Percentiles rank a stretch among this genome's conserved stretches.
Evolutionary conservation across 1,140 invertebrate genomes (phyloP).

Genomic region (Homalodisca vitripennis): DNA sequence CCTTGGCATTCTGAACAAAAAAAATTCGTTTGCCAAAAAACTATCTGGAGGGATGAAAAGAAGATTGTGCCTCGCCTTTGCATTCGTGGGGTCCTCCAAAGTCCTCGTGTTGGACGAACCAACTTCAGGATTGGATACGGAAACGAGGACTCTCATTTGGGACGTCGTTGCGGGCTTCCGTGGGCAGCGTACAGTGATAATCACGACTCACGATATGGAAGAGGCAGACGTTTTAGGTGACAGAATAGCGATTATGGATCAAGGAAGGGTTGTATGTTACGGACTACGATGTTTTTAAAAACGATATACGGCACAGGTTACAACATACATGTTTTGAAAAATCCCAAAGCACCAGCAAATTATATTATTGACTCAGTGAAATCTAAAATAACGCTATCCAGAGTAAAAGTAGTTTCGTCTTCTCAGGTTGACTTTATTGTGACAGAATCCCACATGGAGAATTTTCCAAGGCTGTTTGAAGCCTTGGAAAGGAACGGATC

Average conservation of each 20-base stretch:
- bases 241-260: conserved; percentile 87
- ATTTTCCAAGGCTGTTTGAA: not conserved
- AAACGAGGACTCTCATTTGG: conserved; percentile 86
- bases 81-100: conserved; percentile 63
- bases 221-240: conserved; percentile 96
- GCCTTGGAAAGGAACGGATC: not conserved
- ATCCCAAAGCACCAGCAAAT: not conserved
- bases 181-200: conserved; percentile 66
- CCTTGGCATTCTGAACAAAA: conserved; percentile 60
- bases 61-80: conserved; percentile 75
- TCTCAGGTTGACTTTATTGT: not conserved
- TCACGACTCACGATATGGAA: conserved; percentile 98
- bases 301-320: conserved; percentile 68
- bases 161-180: conserved; percentile 50
- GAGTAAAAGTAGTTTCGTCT: not conserved
- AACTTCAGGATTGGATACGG: conserved; percentile 93
- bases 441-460: not conserved
- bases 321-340: conserved; percentile 18
- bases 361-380: not conserved
- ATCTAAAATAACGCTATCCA: not conserved
- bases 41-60: conserved; percentile 87
- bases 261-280: conserved; percentile 76
- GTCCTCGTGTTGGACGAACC: conserved; percentile 51
- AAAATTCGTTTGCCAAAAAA: conserved; percentile 53
- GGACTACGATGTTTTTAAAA: conserved; percentile 84